Base-by-base conservation (phyloP, 2,113 vertebrate species). In the Vidua chalybeata region DNA sequence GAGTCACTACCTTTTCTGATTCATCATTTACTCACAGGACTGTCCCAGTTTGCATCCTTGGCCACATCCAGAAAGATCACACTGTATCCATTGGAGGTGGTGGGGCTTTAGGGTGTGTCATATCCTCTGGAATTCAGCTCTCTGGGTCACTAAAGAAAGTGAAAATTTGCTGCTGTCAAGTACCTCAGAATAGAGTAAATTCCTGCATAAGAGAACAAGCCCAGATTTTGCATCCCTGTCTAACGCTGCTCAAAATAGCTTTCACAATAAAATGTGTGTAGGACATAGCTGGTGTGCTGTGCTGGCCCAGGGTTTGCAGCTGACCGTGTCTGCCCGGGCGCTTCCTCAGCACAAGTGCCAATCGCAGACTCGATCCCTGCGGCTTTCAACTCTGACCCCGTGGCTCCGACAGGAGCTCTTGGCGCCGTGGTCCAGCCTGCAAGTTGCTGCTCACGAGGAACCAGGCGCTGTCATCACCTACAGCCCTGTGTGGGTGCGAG, bases 281-380 rank as follows among this genome's bases (percentile, higher is more conserved):
- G 61, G 87, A 79, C 5, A 3, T 21, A 22, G 75, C 64, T 22
- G 26, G 3, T 0, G 3, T 18, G 23, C 33, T 2, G 0, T 11
- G 69, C 61, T 35, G 69, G 48, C n/a, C 35, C 63, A 8, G 48
- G 33, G 15, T 48, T 55, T 77, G 52, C 31, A 35, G 43, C 56
- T 72, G 62, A 22, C 58, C 0, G 0, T 1, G 3, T n/a, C 51
- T 41, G 22, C n/a, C 31, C 1, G 7, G 30, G 33, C 0, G 0
- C 41, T 77, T 2, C 8, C 30, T 66, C 79, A 43, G 49, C 28
- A 9, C 28, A 0, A 46, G 74, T 16, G 66, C 79, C 2, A 7
- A 30, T 3, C 22, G 17, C 74, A 43, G 23, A 26, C 28, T 22
- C 0, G 2, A 11, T 33, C 61, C 48, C 48, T 6, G 9, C 2